Base-by-base conservation (phyloP, 2,888 invertebrate species). In the Blastobasis lacticolella region DNA sequence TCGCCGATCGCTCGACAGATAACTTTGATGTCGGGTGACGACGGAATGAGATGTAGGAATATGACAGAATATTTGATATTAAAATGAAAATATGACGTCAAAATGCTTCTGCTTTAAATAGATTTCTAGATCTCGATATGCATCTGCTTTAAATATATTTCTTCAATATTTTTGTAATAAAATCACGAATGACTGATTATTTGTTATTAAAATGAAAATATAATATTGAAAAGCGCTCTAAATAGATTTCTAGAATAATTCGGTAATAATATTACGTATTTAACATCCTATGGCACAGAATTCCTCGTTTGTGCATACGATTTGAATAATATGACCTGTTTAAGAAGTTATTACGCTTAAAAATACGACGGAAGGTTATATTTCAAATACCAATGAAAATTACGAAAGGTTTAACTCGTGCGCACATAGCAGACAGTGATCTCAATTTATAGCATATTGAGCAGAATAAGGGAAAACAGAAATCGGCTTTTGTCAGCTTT, bases 401-500 rank as follows among this genome's bases (percentile, higher is more conserved):
- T 70, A 71, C 70, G 75, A 73, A 69, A 59, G 61, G 64, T 64
- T 69, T 59, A 60, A 63, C 61, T 52, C 49, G 56, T 58, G 57
- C 48, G 50, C 58, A 54, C 58, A 52, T 57, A 54, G 56, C 54
- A 62, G 78, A 81, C 78, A 71, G 62, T 82, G 69, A 84, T 81
- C 73, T 63, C 55, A 71, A 85, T 83, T 84, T 84, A 85, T 76
- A 59, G 71, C 66, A 66, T 69, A 73, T 77, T 70, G 66, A 69
- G 60, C 60, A 62, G 70, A 70, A 70, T 70, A 69, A 71, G 71
- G 66, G 69, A 76, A 75, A 75, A 73, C 68, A 74, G 71, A 71
- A 74, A 75, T 73, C 66, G 59, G 67, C 62, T 69, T 73, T 69
- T 69, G 61, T 67, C 65, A 73, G 67, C 62, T 67, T 69, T 73